These are phyloP conservation scores for silkworm (Bombyx mori) DNA, from an alignment of 1,140 invertebrate genomes.

Conservation along the genomic window ASM3026992v2 NC_085116.1:16928001-16928500, in stretches of 20 bases:
- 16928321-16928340: constrained; percentile 91
- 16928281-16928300: constrained; percentile 88
- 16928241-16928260: constrained; percentile 60
- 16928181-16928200: constrained; percentile 42
- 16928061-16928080: constrained; percentile 45
- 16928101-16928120: constrained; percentile 17
- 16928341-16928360: constrained; percentile 85
- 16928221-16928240: constrained; percentile 33
- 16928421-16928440: constrained; percentile 89
- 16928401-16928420: constrained; percentile 86
- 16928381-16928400: constrained; percentile 90
- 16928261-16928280: constrained; percentile 60
- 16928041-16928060: constrained; percentile 40
- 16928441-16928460: constrained; percentile 83
- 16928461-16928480: constrained; percentile 84
- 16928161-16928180: constrained; percentile 47
- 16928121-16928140: constrained; percentile 1
- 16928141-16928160: constrained; percentile 8
- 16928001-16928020: constrained; percentile 21
- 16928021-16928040: constrained; percentile 2
- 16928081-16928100: constrained; percentile 37
- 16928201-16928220: constrained; percentile 27
- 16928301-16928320: constrained; percentile 88
- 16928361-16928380: constrained; percentile 87
- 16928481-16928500: constrained; percentile 91